Base-by-base conservation (phyloP, 2,113 vertebrate genomes). In the Neogale vison region DNA sequence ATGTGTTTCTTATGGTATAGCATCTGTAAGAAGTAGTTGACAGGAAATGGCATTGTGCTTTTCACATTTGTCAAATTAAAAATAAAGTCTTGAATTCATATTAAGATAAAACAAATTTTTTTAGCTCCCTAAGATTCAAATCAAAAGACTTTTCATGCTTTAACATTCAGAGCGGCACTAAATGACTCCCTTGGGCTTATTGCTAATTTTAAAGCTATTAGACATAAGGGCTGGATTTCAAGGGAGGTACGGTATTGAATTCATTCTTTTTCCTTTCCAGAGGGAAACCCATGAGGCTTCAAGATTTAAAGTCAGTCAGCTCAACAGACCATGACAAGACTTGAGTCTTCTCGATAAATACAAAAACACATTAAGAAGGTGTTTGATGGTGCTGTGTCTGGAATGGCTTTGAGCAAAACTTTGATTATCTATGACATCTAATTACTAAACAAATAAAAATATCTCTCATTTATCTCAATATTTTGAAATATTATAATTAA, bases 141-240 rank as follows among this genome's bases (percentile, higher is more conserved):
- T 92, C 74, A 90, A 96, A 97, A 90, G 83, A 74, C 47, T 61
- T 91, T 76, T 61, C n/a, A 67, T 72, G 74, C 59, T 83, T 90
- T 80, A 93, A 76, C 69, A 77, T 90, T 93, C 50, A 0, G 29
- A 93, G 55, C 42, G 85, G 45, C 72, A 65, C 61, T 92, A 81
- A 93, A 90, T 86, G 77, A 96, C 83, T 97, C 95, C 93, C 94
- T 34, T 55, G 79, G 55, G 93, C 18, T 92, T 83, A 55, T 8
- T 87, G 89, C 89, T 98, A 95, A 97, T 95, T 97, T 96, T 97
- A 93, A 97, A 96, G 36, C 96, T 97, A 93, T 97, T 88, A 92
- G 39, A 95, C 24, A 92, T 67, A 52, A 92, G 83, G 86, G 42
- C 39, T 95, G 36, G 11, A 77, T 95, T 97, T 95, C 82, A 91